phyloP scores from a whole-genome alignment of 2,888 invertebrate species.

The Luperina nickerlii region DNA sequence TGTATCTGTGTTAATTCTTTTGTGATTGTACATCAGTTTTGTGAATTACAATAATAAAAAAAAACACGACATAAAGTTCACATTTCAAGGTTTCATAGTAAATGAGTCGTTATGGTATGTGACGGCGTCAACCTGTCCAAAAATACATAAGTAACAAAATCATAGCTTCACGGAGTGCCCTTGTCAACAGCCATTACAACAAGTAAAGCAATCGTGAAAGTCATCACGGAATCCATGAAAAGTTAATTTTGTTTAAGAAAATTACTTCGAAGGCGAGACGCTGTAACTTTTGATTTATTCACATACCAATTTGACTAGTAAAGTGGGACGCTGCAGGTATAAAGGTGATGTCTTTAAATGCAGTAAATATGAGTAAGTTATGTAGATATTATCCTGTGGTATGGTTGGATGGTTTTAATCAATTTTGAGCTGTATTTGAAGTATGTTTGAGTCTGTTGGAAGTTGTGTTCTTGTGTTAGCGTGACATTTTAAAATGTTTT shows the following conservation, averaged over 20 bases:
- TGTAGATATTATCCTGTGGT: conserved; percentile 1
- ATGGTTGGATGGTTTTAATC: conserved; percentile 15
- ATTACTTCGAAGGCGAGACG: conserved; percentile 69
- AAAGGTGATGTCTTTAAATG: conserved; percentile 42
- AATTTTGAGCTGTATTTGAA: conserved; percentile 8
- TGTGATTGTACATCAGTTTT: too few relatives aligned
- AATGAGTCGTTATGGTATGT: not conserved
- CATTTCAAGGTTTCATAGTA: not conserved
- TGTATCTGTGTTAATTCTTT: too few relatives aligned
- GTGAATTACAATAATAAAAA: too few relatives aligned
- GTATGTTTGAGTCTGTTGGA: not conserved
- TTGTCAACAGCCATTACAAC: conserved; percentile 54
- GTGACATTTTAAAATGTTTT: not conserved
- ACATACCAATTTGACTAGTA: conserved; percentile 81
- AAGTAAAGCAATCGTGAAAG: conserved; percentile 70
- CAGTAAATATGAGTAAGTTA: conserved; percentile 33
- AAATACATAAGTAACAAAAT: conserved; percentile 37
- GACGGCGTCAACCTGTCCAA: not conserved
- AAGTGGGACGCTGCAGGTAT: conserved; percentile 63
- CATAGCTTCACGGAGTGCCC: conserved; percentile 23
- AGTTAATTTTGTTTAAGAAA: conserved; percentile 80
- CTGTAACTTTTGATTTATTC: conserved; percentile 82
- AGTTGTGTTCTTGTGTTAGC: not conserved
- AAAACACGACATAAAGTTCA: not conserved
- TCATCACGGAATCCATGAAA: conserved; percentile 80